Conservation (phyloP, 1,140 invertebrate genomes). For the Helicoverpa zea region DNA sequence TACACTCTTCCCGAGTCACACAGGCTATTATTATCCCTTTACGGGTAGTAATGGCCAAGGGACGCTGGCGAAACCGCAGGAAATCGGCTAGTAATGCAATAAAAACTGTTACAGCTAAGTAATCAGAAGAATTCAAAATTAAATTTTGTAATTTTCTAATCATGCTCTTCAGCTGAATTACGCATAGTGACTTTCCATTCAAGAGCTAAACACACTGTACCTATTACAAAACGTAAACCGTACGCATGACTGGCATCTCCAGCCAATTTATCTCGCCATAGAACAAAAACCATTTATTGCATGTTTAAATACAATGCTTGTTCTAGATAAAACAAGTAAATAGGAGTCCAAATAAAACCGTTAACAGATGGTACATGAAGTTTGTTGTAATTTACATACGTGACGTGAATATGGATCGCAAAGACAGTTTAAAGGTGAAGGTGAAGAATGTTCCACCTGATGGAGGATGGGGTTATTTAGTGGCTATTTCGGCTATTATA, state of each 20-base stretch:
- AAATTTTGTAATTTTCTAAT: too few relatives aligned
- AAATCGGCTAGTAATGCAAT: too few relatives aligned
- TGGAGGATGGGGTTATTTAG: slow-evolving; percentile 76
- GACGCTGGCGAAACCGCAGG: too few relatives aligned
- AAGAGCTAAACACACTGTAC: neutral
- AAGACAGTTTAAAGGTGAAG: neutral
- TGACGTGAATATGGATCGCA: neutral
- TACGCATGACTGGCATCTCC: neutral
- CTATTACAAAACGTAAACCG: neutral
- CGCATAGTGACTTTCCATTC: too few relatives aligned
- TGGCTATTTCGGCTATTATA: slow-evolving; percentile 65
- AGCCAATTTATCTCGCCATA: slow-evolving; percentile 8
- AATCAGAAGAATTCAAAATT: too few relatives aligned
- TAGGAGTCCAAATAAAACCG: slow-evolving; percentile 25
- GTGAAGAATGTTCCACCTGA: slow-evolving; percentile 68
- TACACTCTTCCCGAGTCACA: too few relatives aligned
- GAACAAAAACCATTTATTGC: slow-evolving; percentile 5
- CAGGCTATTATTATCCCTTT: too few relatives aligned
- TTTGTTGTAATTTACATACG: slow-evolving; percentile 6
- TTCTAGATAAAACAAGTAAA: slow-evolving; percentile 15
- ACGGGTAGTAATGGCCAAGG: too few relatives aligned
- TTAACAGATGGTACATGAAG: neutral
- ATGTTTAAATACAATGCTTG: neutral
- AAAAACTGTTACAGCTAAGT: too few relatives aligned
- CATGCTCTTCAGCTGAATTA: too few relatives aligned